phyloP scores from a whole-genome alignment of 2,797 vertebrate genomes.

The Synanceia verrucosa region DNA sequence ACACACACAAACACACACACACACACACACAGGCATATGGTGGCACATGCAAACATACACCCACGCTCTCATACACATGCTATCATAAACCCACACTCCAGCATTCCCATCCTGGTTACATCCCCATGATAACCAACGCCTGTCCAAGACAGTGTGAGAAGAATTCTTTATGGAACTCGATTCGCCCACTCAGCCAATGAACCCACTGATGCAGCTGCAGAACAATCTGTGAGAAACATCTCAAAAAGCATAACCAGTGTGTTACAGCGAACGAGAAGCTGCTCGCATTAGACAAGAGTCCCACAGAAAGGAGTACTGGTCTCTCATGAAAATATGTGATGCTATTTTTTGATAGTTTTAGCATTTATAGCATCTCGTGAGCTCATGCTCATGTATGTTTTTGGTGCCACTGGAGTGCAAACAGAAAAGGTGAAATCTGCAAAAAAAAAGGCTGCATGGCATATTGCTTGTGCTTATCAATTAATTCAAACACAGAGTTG shows the following conservation, averaged over 20 bases:
- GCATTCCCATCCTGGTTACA: constrained; percentile 53
- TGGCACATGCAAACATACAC: constrained; percentile 23
- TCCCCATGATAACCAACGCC: constrained; percentile 63
- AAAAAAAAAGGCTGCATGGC: constrained; percentile 5
- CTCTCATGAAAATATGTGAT: constrained; percentile 25
- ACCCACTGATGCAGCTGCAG: constrained; percentile 77
- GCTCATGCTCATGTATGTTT: constrained; percentile 9
- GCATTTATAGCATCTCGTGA: constrained; percentile 40
- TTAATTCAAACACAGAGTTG: constrained; percentile 27
- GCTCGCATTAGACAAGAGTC: constrained; percentile 4
- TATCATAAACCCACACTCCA: constrained; percentile 55
- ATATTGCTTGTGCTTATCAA: constrained; percentile 26
- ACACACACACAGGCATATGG: background rate
- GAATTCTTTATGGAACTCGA: constrained; percentile 52
- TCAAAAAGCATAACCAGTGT: constrained; percentile 20
- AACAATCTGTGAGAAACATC: constrained; percentile 70
- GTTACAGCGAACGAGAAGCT: constrained; percentile 21
- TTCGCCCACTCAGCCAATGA: constrained; percentile 61
- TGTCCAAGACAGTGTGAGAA: constrained; percentile 71
- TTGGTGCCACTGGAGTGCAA: constrained; percentile 28
- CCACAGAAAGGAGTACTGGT: constrained; percentile 15
- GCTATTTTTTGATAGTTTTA: constrained; percentile 25
- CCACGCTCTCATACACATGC: constrained; percentile 37
- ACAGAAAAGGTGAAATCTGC: constrained; percentile 22
- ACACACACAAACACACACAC: constrained; percentile 1